Evolutionary conservation across 2,888 invertebrate species (phyloP), one percentile per base, ranked within the genome.

Genomic region (Pseudoips prasinana): DNA sequence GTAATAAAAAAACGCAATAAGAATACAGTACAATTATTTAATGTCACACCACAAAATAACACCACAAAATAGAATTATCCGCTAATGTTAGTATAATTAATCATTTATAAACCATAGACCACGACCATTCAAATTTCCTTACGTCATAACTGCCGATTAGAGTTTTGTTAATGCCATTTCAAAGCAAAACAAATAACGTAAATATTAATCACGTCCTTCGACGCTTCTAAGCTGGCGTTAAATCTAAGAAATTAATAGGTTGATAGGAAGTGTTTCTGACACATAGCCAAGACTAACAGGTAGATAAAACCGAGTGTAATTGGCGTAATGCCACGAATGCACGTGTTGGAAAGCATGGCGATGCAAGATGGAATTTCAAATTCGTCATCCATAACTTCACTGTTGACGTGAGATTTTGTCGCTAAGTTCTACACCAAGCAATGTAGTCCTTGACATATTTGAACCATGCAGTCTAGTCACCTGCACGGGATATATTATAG

Each of bases 261-360:
- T 38, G 52, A 65, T 73, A 58, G 64, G 64, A 67, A 62, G 59
- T 53, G 52, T 63, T 60, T 54, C 63, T 70, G 76, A 67, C 62
- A 60, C 55, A 42, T 47, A 57, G 82, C 83, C 79, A 83, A 78
- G 60, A 73, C 53, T 54, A 71, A 70, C 71, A 73, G 62, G 65
- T 74, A 75, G 68, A 72, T 68, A 66, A 72, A 73, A 58, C 41
- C 45, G 60, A 63, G 56, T 43, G 47, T 58, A 39, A 51, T 52
- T 66, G 64, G 59, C 64, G 48, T 25, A 28, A 29, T 50, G 64
- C 68, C 68, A 65, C 34, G 20, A 25, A 41, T 56, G 52, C 50
- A 57, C 57, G 53, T 58, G 56, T 55, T 43, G 9, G 25, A 10
- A 32, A 23, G 37, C 30, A 39, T 30, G 24, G 26, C 25, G 20